These are phyloP conservation scores for human (Homo sapiens) DNA, from an alignment of 2,113 vertebrate genomes.

Conservation along the genomic window DNA sequence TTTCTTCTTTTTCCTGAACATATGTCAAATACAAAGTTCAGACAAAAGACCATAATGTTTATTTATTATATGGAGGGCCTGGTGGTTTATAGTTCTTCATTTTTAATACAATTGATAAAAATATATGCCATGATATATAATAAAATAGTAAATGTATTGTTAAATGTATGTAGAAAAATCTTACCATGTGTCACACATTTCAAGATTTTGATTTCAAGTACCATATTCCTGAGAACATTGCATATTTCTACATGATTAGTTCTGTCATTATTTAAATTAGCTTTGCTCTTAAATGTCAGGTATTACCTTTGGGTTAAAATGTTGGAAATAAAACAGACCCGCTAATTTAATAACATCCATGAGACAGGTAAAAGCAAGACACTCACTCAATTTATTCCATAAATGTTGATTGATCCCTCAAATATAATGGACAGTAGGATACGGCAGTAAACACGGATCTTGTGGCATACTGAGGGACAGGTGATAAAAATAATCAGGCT, in stretches of 20 bases:
- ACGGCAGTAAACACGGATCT: neutral
- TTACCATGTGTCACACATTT: neutral
- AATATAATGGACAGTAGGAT: neutral
- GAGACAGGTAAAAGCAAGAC: neutral
- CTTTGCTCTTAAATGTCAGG: slow-evolving; percentile 39
- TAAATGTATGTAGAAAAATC: neutral
- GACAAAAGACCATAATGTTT: neutral
- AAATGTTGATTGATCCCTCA: neutral
- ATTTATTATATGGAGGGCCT: neutral
- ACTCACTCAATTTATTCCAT: neutral
- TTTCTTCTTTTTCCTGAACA: neutral
- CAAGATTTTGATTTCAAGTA: neutral
- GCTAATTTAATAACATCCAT: neutral
- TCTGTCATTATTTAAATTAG: slow-evolving; percentile 21
- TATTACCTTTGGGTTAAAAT: slow-evolving; percentile 49
- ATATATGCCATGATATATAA: neutral
- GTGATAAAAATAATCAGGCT: neutral
- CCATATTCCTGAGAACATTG: neutral
- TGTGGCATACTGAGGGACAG: neutral
- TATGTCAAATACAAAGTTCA: neutral
- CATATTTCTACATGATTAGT: slow-evolving; percentile 1
- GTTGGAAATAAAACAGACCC: slow-evolving; percentile 57
- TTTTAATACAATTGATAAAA: neutral
- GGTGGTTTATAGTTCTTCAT: neutral
- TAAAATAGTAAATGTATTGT: neutral